A percentile compares a stretch with the other conserved stretches of the same genome.
Evolutionary conservation across 2,797 vertebrate genomes (phyloP).

Genomic region (Falco rusticolus): DNA sequence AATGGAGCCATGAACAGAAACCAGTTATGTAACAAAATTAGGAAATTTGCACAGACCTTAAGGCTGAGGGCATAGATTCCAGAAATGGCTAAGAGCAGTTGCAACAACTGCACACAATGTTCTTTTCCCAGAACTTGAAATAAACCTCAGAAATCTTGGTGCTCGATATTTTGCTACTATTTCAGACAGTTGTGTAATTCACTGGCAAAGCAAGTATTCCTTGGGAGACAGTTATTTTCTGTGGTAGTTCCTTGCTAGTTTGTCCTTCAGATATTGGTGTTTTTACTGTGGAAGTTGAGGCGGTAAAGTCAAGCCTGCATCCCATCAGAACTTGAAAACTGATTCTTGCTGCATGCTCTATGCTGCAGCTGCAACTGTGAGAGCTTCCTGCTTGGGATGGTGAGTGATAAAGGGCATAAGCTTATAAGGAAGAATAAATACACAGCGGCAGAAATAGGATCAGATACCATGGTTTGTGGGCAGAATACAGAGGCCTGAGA

Average conservation of each 20-base stretch:
- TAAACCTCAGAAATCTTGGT: conserved; percentile 28
- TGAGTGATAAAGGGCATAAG: neutral
- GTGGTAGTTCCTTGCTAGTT: neutral
- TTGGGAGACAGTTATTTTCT: neutral
- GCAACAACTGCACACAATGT: neutral
- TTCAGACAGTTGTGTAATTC: conserved; percentile 1
- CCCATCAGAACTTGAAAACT: neutral
- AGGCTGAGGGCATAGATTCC: neutral
- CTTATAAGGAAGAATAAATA: neutral
- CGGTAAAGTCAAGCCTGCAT: neutral
- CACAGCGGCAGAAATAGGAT: neutral
- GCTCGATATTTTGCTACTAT: neutral
- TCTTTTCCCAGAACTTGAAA: conserved; percentile 34
- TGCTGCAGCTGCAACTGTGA: neutral
- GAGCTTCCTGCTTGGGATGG: neutral
- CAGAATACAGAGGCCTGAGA: neutral
- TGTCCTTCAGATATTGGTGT: neutral
- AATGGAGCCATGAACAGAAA: neutral
- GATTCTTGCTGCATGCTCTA: fast-evolving
- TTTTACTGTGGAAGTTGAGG: neutral
- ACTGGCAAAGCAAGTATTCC: neutral
- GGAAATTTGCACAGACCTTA: neutral
- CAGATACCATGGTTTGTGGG: neutral
- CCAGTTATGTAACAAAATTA: conserved; percentile 3
- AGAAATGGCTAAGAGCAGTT: conserved; percentile 20